Evolutionary conservation across 2,113 vertebrate genomes (phyloP).

Genomic region (Brachyistius frenatus): DNA sequence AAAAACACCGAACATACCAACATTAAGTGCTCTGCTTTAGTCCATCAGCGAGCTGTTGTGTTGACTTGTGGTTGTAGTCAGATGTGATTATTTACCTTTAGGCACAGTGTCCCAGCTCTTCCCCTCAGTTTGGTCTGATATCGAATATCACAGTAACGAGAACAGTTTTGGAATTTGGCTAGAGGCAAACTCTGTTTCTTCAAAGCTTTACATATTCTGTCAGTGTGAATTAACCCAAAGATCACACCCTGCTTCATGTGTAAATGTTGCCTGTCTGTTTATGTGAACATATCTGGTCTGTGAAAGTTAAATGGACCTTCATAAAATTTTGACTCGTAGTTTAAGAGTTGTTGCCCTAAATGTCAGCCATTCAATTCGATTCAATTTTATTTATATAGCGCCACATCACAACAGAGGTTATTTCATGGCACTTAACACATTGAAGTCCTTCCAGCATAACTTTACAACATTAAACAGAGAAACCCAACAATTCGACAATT

Average conservation of each 20-base stretch:
- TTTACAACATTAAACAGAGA: too few species aligned
- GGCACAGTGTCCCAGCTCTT: not conserved
- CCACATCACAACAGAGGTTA: too few species aligned
- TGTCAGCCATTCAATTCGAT: not conserved
- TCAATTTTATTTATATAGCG: too few species aligned
- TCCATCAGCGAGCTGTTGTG: not conserved
- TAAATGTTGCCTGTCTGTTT: not conserved
- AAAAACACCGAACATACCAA: not conserved
- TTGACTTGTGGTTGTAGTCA: not conserved
- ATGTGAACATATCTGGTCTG: not conserved
- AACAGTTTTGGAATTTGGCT: slow-evolving; percentile 26
- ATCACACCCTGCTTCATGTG: slow-evolving; percentile 13
- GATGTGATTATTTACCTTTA: not conserved
- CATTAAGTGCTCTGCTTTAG: not conserved
- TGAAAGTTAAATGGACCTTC: slow-evolving; percentile 14
- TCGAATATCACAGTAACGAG: slow-evolving; percentile 14
- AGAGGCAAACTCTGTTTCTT: not conserved
- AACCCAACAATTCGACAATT: too few species aligned
- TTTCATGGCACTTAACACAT: too few species aligned
- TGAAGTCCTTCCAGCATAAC: too few species aligned
- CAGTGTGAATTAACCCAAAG: slow-evolving; percentile 3
- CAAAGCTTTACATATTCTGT: not conserved
- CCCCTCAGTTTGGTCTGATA: slow-evolving; percentile 3
- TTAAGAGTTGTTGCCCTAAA: slow-evolving; percentile 1
- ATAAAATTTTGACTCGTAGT: slow-evolving; percentile 10